These are phyloP conservation scores for Noturus placidus DNA, from an alignment of 2,113 vertebrate genomes.

Conservation along the genomic window DNA sequence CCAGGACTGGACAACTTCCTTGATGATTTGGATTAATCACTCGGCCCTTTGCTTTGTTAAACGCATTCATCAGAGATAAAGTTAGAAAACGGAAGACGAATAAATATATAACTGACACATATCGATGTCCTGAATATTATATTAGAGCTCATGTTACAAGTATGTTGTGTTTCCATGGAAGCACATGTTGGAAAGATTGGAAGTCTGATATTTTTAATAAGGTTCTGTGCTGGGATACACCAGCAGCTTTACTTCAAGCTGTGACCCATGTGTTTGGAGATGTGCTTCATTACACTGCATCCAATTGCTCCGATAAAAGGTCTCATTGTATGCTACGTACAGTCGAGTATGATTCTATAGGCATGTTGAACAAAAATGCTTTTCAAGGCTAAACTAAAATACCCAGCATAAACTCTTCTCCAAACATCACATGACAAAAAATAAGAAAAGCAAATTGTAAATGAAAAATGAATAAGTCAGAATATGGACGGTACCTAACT, in stretches of 20 bases:
- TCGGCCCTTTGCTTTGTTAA: slow-evolving; percentile 7
- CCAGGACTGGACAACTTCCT: slow-evolving; percentile 25
- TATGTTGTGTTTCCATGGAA: slow-evolving; percentile 17
- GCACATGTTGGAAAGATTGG: background rate
- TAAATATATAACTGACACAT: background rate
- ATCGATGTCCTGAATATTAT: background rate
- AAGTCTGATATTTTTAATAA: slow-evolving; percentile 11
- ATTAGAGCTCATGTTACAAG: background rate
- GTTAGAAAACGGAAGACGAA: slow-evolving; percentile 1
- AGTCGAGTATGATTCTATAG: background rate
- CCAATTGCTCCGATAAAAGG: slow-evolving; percentile 24
- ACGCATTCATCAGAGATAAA: slow-evolving; percentile 38
- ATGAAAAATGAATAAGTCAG: background rate
- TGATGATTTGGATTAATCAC: slow-evolving; percentile 41
- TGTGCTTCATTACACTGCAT: slow-evolving; percentile 47
- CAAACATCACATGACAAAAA: background rate
- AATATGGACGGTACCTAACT: background rate
- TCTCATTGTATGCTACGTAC: slow-evolving; percentile 35
- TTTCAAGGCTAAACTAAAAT: background rate
- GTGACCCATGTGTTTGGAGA: slow-evolving; percentile 63
- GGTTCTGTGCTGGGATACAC: slow-evolving; percentile 35
- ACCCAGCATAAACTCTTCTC: background rate
- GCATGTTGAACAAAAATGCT: background rate
- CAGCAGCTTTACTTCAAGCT: slow-evolving; percentile 61
- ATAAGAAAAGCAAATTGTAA: background rate